A percentile compares a stretch with the other conserved stretches of the same genome.
phyloP scores from a whole-genome alignment of 2,888 invertebrate genomes.

The Trichacis sp. region DNA sequence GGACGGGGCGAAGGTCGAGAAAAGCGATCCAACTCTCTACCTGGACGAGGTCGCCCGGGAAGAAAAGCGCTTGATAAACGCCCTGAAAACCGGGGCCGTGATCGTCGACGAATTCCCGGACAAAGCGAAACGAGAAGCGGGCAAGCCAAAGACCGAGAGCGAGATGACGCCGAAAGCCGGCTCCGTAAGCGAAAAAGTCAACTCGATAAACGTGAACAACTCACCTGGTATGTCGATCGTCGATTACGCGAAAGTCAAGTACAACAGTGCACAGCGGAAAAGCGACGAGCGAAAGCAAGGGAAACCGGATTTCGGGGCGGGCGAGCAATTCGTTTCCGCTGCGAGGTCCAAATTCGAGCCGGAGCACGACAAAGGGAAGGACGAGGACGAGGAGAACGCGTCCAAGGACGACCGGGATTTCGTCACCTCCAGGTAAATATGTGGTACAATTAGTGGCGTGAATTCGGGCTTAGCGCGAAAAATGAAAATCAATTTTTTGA shows the following conservation, averaged over 20 bases:
- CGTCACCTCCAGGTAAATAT: conserved; percentile 61
- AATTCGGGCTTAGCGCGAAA: too few relatives aligned
- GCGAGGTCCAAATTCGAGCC: conserved; percentile 59
- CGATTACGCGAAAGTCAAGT: conserved; percentile 74
- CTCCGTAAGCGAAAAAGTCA: conserved; percentile 19
- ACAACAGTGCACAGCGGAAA: conserved; percentile 73
- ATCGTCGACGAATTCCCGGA: too few relatives aligned
- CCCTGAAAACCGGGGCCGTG: too few relatives aligned
- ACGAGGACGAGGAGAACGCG: conserved; percentile 21
- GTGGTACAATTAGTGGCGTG: too few relatives aligned
- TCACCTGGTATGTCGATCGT: conserved; percentile 70
- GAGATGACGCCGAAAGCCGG: conserved; percentile 15
- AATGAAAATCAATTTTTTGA: too few relatives aligned
- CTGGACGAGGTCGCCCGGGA: too few relatives aligned
- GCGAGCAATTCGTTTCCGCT: conserved; percentile 46
- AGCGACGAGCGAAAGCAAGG: conserved; percentile 60
- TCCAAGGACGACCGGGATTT: conserved; percentile 54
- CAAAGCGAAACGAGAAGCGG: not conserved
- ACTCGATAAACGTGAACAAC: conserved; percentile 47
- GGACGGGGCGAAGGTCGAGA: too few relatives aligned
- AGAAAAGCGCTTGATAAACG: too few relatives aligned
- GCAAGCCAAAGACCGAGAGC: conserved; percentile 18
- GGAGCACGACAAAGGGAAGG: not conserved
- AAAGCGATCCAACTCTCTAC: too few relatives aligned
- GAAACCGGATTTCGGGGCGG: conserved; percentile 15